Percentiles rank a stretch among this genome's conserved stretches.
Conservation (phyloP, 2,888 invertebrate genomes). For the Julus scanicus region DNA sequence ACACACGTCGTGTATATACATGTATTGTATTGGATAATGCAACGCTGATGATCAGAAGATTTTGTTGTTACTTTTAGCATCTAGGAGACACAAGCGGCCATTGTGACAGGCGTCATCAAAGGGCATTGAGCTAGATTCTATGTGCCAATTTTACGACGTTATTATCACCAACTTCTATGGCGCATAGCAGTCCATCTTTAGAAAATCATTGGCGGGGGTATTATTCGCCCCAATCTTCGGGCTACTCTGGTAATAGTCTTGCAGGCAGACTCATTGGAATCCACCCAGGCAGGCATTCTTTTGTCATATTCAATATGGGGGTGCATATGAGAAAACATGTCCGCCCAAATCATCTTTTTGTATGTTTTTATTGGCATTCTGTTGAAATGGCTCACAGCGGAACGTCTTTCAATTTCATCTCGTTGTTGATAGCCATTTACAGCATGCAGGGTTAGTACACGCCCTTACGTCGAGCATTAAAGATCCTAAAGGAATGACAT, state of each 20-base stretch:
- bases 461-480: constrained; percentile 27
- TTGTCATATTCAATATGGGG: constrained; percentile 40
- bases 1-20: background rate
- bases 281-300: constrained; percentile 39
- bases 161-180: background rate
- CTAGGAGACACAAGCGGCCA: background rate
- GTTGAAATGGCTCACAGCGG: constrained; percentile 47
- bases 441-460: constrained; percentile 10
- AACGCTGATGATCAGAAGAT: background rate
- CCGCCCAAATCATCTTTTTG: constrained; percentile 47
- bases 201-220: background rate
- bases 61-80: constrained; percentile 37
- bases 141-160: constrained; percentile 16
- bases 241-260: background rate
- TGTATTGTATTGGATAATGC: constrained; percentile 30
- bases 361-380: constrained; percentile 45
- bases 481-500: constrained; percentile 36
- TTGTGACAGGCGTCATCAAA: constrained; percentile 47
- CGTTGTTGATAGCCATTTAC: constrained; percentile 42
- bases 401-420: constrained; percentile 45
- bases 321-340: constrained; percentile 36
- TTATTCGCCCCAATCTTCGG: background rate
- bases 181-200: constrained; percentile 24
- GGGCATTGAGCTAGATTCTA: constrained; percentile 31
- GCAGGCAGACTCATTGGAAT: background rate